phyloP scores from a whole-genome alignment of 2,797 vertebrate species.

The Lacerta viridis region DNA sequence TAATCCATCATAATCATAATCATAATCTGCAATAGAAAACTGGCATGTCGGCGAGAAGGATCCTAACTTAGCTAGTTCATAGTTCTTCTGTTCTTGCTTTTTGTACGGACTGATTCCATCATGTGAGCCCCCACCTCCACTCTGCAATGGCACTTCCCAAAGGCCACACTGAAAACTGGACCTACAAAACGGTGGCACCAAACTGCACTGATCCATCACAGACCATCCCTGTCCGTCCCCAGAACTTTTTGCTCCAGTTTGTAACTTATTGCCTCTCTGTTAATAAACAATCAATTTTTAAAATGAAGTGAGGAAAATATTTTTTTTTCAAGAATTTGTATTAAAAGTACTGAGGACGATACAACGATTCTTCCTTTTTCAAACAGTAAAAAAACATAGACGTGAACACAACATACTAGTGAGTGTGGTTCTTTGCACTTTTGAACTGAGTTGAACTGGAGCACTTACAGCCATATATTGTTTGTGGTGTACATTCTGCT shows the following conservation, averaged over 20 bases:
- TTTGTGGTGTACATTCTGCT: background rate
- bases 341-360: conserved; percentile 61
- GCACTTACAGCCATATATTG: background rate
- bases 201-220: conserved; percentile 38
- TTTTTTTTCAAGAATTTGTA: conserved; percentile 76
- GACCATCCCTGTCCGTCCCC: conserved; percentile 49
- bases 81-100: background rate
- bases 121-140: background rate
- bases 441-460: background rate
- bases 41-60: background rate
- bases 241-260: conserved; percentile 61
- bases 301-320: conserved; percentile 79
- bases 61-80: background rate
- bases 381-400: conserved; percentile 61
- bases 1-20: background rate
- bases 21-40: background rate
- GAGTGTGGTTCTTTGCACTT: conserved; percentile 66
- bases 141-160: conserved; percentile 4
- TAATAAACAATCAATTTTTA: conserved; percentile 76
- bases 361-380: conserved; percentile 43
- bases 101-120: background rate
- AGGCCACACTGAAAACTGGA: conserved; percentile 7
- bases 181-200: conserved; percentile 21
- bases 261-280: conserved; percentile 69
- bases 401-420: conserved; percentile 54